phyloP scores from a whole-genome alignment of 2,888 invertebrate genomes.

The Venusia cambrica region DNA sequence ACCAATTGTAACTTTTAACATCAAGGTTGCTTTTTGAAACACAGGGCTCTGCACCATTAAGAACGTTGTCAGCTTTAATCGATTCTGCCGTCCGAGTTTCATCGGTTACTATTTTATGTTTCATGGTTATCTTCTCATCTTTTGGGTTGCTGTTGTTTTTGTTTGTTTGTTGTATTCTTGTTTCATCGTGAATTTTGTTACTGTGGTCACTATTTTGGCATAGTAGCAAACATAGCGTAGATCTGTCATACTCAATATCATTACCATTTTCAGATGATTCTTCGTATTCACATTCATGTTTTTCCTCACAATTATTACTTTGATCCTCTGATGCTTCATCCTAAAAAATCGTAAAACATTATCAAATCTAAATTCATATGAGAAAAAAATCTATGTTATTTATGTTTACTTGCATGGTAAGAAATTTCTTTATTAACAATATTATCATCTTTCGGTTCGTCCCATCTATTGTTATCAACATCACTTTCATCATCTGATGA shows the following conservation, averaged over 20 bases:
- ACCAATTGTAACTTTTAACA: not conserved
- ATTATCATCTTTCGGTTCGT: conserved; percentile 5
- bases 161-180: not conserved
- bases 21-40: too few species aligned
- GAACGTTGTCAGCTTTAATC: too few species aligned
- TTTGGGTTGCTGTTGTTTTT: too few species aligned
- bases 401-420: too few species aligned
- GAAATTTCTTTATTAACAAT: not conserved
- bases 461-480: conserved; percentile 12
- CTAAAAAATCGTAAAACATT: conserved; percentile 4
- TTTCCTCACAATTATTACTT: not conserved
- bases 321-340: not conserved
- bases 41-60: too few species aligned
- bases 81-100: too few species aligned
- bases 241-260: conserved; percentile 6
- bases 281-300: conserved; percentile 6
- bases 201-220: not conserved
- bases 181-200: not conserved
- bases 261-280: conserved; percentile 6
- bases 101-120: too few species aligned
- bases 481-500: conserved; percentile 23
- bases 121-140: too few species aligned
- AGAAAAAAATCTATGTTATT: too few species aligned
- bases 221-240: conserved; percentile 5
- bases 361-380: not conserved